Conservation (phyloP, 2,113 vertebrate genomes). For the Cervus canadensis region DNA sequence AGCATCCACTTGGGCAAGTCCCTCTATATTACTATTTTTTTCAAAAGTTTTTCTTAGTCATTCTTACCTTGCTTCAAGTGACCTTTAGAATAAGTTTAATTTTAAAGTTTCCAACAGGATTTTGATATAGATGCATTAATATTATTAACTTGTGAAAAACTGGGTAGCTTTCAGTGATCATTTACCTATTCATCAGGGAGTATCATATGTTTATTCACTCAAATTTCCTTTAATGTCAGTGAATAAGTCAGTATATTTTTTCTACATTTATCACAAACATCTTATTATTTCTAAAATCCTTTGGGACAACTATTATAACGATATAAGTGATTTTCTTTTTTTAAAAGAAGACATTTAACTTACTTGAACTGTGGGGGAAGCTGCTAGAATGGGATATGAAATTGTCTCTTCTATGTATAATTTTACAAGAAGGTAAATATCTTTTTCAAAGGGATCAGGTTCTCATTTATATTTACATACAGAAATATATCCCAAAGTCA, state of each 20-base stretch:
- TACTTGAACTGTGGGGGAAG: not conserved
- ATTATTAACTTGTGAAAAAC: not conserved
- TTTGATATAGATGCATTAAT: not conserved
- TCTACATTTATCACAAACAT: not conserved
- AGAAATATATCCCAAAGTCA: not conserved
- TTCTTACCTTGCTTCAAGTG: not conserved
- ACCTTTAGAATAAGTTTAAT: not conserved
- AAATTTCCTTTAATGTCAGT: not conserved
- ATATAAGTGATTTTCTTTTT: not conserved
- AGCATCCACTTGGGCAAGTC: not conserved
- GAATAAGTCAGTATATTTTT: not conserved
- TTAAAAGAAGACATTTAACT: constrained; percentile 15
- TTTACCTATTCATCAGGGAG: not conserved
- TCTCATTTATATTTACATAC: not conserved
- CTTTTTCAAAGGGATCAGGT: not conserved
- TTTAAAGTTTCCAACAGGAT: not conserved
- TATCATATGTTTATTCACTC: not conserved
- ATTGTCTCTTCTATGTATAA: not conserved
- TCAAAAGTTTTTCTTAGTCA: not conserved
- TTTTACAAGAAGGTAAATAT: not conserved
- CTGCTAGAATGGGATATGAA: not conserved
- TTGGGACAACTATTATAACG: not conserved
- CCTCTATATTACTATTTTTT: not conserved
- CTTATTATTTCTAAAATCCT: constrained; percentile 12
- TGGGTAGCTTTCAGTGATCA: not conserved